Base-by-base conservation (phyloP, 2,888 invertebrate species). In the Helobdella robusta region DNA sequence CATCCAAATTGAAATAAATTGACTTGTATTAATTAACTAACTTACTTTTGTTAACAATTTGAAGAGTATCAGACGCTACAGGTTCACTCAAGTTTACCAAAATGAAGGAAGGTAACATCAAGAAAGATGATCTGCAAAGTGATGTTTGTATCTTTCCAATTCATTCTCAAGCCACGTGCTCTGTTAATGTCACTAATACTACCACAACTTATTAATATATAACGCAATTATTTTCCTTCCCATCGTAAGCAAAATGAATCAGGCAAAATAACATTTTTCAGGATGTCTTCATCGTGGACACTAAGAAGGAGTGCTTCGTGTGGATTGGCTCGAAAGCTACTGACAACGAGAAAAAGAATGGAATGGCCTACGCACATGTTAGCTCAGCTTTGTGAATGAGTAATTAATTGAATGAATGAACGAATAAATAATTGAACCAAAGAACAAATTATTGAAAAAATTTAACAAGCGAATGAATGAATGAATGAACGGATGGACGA, bases 251-350 rank as follows among this genome's bases (percentile, higher is more conserved):
- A n/a, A n/a, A n/a, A n/a, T n/a, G n/a, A n/a, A n/a, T n/a, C n/a
- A n/a, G n/a, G n/a, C n/a, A n/a, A n/a, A n/a, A n/a, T n/a, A n/a
- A n/a, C n/a, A n/a, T 30, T 8, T 35, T n/a, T 0, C 64, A 71
- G 71, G 78, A 78, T 71, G 78, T 78, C 5, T 79, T 78, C 69
- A 71, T 79, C 23, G 61, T 78, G 59, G 76, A 78, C 64, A 74
- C 73, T n/a, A 75, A 75, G 62, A 71, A 69, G 32, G 69, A 70
- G 2, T 68, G 68, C 65, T 75, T 73, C 70, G 78, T 78, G 2
- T 78, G 78, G 78, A 70, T 79, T 59, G 79, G 79, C 4, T 72
- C 70, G 34, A 72, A 68, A 1, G 74, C 78, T 1, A 75, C 77
- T 6, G 28, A 64, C 1, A 70, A 69, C 6, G 78, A 79, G 70